These are phyloP conservation scores for Petrocephalus zakoni DNA, from an alignment of 2,113 vertebrate species.

Conservation along the genomic window DNA sequence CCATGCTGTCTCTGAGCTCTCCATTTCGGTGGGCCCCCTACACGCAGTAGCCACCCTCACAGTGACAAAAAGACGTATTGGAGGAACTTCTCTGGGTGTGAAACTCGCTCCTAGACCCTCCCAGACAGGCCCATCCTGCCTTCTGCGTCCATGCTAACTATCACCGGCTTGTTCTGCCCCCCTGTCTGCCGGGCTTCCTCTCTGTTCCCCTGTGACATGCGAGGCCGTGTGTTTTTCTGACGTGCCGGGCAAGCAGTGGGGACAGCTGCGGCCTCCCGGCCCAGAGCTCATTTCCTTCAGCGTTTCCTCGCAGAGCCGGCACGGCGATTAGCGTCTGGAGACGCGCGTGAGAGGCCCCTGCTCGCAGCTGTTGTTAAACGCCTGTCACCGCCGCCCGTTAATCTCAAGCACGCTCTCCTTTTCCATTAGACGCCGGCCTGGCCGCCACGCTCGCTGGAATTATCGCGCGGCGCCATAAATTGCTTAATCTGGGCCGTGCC, in stretches of 20 bases:
- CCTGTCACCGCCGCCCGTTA: not conserved
- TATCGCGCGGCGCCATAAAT: not conserved
- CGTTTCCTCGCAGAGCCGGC: not conserved
- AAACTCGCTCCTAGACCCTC: no score
- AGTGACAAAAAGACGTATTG: not conserved
- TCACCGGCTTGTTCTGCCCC: not conserved
- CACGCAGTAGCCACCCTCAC: constrained; percentile 20
- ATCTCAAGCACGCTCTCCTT: not conserved
- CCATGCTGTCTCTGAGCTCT: not conserved
- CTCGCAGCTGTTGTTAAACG: constrained; percentile 8
- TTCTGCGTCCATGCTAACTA: no score
- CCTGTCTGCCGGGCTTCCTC: not conserved
- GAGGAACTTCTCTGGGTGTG: not conserved
- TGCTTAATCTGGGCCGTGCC: not conserved
- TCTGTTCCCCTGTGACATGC: not conserved
- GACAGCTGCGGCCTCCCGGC: not conserved
- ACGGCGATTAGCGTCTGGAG: not conserved
- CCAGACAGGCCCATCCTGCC: not conserved
- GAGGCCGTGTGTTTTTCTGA: not conserved
- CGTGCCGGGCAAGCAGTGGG: not conserved
- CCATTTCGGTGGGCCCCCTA: constrained; percentile 39
- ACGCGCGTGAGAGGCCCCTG: not conserved
- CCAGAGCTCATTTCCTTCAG: not conserved
- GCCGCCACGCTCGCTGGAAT: not conserved
- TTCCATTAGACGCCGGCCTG: not conserved